Conservation (phyloP, 2,797 vertebrate genomes). For the Parotocinclus haroldoi region DNA sequence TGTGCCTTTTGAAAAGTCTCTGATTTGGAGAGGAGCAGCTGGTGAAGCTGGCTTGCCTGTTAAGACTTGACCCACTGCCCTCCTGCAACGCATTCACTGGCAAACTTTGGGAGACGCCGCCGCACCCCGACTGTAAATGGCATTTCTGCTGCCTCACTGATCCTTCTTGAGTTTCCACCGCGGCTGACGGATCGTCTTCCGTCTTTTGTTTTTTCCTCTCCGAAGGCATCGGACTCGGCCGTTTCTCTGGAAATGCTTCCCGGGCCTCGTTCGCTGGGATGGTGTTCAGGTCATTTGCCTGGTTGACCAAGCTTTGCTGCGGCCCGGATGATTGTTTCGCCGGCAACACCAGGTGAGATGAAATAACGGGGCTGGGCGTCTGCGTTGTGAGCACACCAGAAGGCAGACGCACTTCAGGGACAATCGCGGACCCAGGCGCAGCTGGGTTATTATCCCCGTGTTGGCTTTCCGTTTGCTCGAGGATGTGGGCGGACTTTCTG, state of each 20-base stretch:
- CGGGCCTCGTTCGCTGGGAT: slow-evolving; percentile 38
- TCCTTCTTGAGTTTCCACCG: slow-evolving; percentile 23
- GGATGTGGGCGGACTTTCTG: slow-evolving; percentile 56
- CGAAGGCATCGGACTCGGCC: slow-evolving; percentile 67
- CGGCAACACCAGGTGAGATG: slow-evolving; percentile 25
- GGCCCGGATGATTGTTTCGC: slow-evolving; percentile 8
- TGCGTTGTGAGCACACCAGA: slow-evolving; percentile 13
- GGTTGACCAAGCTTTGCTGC: slow-evolving; percentile 18
- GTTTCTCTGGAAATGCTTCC: slow-evolving; percentile 27
- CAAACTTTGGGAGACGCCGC: slow-evolving; percentile 1
- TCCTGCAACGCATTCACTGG: slow-evolving; percentile 11
- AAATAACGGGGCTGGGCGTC: slow-evolving; percentile 15
- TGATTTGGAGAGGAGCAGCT: slow-evolving; percentile 48
- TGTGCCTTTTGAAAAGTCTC: slow-evolving; percentile 47
- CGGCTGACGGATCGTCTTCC: slow-evolving; percentile 53
- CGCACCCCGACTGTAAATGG: slow-evolving; percentile 29
- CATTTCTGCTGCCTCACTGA: slow-evolving; percentile 6
- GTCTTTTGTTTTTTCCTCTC: slow-evolving; percentile 87
- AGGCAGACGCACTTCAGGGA: slow-evolving; percentile 21
- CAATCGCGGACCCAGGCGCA: slow-evolving; percentile 24
- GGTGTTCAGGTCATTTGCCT: slow-evolving; percentile 11
- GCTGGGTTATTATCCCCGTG: slow-evolving; percentile 48
- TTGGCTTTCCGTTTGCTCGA: slow-evolving; percentile 51
- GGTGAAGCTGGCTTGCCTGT: slow-evolving; percentile 48
- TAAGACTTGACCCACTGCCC: slow-evolving; percentile 27